Evolutionary conservation across 2,888 invertebrate genomes (phyloP).

Genomic region (Serrognathus titanus): DNA sequence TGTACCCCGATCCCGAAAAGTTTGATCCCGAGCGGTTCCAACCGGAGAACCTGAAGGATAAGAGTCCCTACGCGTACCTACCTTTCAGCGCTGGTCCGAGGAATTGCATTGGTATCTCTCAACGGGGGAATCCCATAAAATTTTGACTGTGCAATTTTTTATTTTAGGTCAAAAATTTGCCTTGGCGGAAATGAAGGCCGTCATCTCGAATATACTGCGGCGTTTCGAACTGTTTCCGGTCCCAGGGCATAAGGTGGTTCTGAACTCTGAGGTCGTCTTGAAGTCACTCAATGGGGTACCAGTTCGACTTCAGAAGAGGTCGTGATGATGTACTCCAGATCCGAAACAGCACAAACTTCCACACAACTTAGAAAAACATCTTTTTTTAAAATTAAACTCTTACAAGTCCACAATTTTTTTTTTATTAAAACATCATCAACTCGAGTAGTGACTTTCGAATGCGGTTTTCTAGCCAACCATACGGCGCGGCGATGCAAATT

Average conservation of each 20-base stretch:
- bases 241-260: not conserved
- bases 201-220: constrained; percentile 22
- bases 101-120: constrained; percentile 40
- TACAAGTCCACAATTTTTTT: too few relatives aligned
- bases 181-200: constrained; percentile 25
- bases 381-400: too few relatives aligned
- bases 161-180: constrained; percentile 27
- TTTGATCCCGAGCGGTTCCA: constrained; percentile 46
- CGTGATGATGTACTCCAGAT: not conserved
- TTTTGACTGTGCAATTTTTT: too few relatives aligned
- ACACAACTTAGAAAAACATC: too few relatives aligned
- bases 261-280: constrained; percentile 1
- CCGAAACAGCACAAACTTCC: too few relatives aligned
- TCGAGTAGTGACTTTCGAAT: too few relatives aligned
- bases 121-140: not conserved
- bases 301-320: not conserved
- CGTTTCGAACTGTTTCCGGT: constrained; percentile 19
- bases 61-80: constrained; percentile 40
- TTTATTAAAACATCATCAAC: too few relatives aligned
- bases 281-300: constrained; percentile 7
- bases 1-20: constrained; percentile 54
- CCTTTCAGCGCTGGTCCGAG: constrained; percentile 40
- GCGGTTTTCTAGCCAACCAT: too few relatives aligned
- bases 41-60: constrained; percentile 32
- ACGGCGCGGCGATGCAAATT: too few relatives aligned